These are phyloP conservation scores for Polymixis flavicincta DNA, from an alignment of 2,888 invertebrate genomes.

Conservation along the genomic window DNA sequence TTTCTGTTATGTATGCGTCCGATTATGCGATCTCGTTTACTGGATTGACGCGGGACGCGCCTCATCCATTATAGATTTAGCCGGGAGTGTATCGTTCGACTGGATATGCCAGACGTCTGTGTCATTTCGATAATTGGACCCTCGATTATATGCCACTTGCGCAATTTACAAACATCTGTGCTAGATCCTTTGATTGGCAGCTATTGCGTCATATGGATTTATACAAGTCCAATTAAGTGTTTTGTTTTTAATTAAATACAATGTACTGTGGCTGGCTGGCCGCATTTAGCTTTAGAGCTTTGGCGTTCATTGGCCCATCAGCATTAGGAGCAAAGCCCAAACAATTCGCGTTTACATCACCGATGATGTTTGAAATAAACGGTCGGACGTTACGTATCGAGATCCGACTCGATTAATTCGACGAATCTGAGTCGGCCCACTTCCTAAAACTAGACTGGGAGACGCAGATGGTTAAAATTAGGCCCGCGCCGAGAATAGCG, in stretches of 20 bases:
- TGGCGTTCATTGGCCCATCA: conserved; percentile 57
- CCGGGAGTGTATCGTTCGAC: conserved; percentile 82
- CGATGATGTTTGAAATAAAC: conserved; percentile 53
- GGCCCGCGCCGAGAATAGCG: conserved; percentile 88
- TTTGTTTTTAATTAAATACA: conserved; percentile 77
- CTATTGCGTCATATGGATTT: conserved; percentile 82
- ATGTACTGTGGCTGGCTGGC: conserved; percentile 52
- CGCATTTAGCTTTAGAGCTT: conserved; percentile 46
- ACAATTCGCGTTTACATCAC: conserved; percentile 53
- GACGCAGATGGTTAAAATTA: conserved; percentile 91
- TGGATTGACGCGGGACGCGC: conserved; percentile 86
- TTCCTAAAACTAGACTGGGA: conserved; percentile 89
- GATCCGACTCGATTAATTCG: conserved; percentile 78
- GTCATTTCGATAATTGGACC: conserved; percentile 90
- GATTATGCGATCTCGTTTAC: conserved; percentile 88
- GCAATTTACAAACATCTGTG: conserved; percentile 85
- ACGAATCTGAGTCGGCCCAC: conserved; percentile 85
- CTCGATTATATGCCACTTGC: conserved; percentile 80
- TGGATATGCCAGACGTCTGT: conserved; percentile 76
- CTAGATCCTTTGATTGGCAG: conserved; percentile 85
- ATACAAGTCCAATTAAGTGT: conserved; percentile 83
- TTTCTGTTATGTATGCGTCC: conserved; percentile 83
- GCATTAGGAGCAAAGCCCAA: conserved; percentile 45
- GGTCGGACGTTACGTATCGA: conserved; percentile 65
- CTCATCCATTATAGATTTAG: conserved; percentile 90